Evolutionary conservation across 2,888 invertebrate genomes (phyloP).

Genomic region (Hetaerina titia): DNA sequence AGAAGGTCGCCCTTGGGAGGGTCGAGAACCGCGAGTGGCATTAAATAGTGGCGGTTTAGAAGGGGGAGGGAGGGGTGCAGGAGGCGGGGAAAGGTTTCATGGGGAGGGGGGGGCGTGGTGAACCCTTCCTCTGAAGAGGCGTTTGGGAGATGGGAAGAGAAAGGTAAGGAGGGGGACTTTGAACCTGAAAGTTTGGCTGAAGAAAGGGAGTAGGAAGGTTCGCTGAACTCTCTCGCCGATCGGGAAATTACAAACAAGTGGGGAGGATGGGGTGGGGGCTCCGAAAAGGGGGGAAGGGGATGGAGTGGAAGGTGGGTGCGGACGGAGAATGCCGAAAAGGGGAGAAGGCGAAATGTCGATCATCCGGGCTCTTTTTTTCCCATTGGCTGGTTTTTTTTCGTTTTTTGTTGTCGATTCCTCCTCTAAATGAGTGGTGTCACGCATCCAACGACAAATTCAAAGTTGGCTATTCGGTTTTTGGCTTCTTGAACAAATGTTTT

Average conservation of each 20-base stretch:
- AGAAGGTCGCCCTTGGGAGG: constrained; percentile 47
- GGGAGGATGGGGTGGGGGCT: not conserved
- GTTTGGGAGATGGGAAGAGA: not conserved
- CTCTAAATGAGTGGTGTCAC: too few relatives aligned
- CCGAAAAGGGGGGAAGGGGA: not conserved
- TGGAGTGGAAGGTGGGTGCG: too few relatives aligned
- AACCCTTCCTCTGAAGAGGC: not conserved
- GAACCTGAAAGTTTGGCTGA: constrained; percentile 20
- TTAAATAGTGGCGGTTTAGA: constrained; percentile 11
- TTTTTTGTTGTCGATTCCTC: too few relatives aligned
- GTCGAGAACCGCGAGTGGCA: constrained; percentile 65
- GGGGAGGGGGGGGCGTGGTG: constrained; percentile 4
- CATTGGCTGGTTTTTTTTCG: too few relatives aligned
- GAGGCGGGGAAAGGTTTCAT: not conserved
- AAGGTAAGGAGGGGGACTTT: not conserved
- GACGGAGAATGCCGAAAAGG: too few relatives aligned
- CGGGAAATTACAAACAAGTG: not conserved
- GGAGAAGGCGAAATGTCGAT: too few relatives aligned
- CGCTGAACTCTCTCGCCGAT: not conserved
- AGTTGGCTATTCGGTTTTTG: too few relatives aligned
- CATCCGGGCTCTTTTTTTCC: too few relatives aligned
- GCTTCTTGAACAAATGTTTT: too few relatives aligned
- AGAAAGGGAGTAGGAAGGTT: not conserved
- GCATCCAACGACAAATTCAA: too few relatives aligned
- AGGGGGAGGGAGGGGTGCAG: not conserved